Evolutionary conservation across 64 coral and sea anemone genomes (phyloP).

Genomic region (Dendrophyllia cribrosa): DNA sequence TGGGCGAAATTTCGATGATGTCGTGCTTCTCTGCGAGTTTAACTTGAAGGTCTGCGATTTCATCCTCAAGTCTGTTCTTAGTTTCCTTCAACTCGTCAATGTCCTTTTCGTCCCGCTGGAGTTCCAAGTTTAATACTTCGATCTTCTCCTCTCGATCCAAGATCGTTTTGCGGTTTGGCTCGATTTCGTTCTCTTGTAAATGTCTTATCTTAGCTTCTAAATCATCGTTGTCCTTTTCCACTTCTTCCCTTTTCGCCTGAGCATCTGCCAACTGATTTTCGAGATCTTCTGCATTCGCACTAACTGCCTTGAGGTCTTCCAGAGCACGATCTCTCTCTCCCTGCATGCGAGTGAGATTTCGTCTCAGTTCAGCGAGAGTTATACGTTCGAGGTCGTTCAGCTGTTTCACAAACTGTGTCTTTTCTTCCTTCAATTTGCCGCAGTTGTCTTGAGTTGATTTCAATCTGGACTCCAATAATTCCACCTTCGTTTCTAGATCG

Average conservation of each 20-base stretch:
- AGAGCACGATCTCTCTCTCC: conserved; percentile 74
- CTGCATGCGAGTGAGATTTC: conserved; percentile 63
- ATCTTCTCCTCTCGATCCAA: conserved; percentile 81
- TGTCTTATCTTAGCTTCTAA: conserved; percentile 61
- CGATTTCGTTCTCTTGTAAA: conserved; percentile 33
- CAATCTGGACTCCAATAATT: conserved; percentile 27
- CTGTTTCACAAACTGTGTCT: conserved; percentile 27
- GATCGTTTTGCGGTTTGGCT: conserved; percentile 26
- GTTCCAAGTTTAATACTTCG: conserved; percentile 66
- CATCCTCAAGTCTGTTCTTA: conserved; percentile 66
- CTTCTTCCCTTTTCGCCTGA: conserved; percentile 6
- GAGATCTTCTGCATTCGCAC: conserved; percentile 70
- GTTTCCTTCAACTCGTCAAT: conserved; percentile 71
- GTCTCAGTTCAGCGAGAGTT: conserved; percentile 53
- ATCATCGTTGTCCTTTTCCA: conserved; percentile 72
- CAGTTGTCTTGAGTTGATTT: conserved; percentile 21
- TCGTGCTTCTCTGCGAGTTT: conserved; percentile 74
- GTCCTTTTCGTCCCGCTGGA: conserved; percentile 72
- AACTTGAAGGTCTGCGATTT: conserved; percentile 62
- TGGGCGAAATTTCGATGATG: conserved; percentile 45
- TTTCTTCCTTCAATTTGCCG: conserved; percentile 22
- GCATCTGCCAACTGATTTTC: conserved; percentile 67
- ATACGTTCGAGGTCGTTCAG: conserved; percentile 21
- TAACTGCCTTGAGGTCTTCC: conserved; percentile 62
- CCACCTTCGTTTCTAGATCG: conserved; percentile 15